A percentile compares a stretch with the other conserved stretches of the same genome.
These are phyloP conservation scores for Toxotes jaculatrix DNA, from an alignment of 2,113 vertebrate genomes.

Conservation along the genomic window DNA sequence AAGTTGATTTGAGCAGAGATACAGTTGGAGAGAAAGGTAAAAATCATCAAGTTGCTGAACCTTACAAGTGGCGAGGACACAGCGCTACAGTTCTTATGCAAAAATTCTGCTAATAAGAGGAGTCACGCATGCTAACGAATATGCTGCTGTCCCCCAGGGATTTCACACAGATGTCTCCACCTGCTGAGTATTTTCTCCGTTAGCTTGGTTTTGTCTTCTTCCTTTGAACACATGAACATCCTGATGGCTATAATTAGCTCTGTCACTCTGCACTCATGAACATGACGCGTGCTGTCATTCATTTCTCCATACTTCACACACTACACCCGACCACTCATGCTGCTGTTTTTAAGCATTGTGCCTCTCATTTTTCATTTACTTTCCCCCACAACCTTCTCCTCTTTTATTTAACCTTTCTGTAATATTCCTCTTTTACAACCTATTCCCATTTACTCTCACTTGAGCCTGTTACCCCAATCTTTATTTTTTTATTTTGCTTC, in stretches of 20 bases:
- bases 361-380: slow-evolving; percentile 34
- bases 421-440: slow-evolving; percentile 7
- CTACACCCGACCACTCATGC: slow-evolving; percentile 21
- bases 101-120: slow-evolving; percentile 63
- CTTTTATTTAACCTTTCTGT: slow-evolving; percentile 33
- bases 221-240: slow-evolving; percentile 66
- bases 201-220: slow-evolving; percentile 66
- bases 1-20: slow-evolving; percentile 25
- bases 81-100: slow-evolving; percentile 34
- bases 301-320: slow-evolving; percentile 41
- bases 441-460: neutral
- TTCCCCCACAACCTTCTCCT: neutral
- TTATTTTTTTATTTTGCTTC: slow-evolving; percentile 3
- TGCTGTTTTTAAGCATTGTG: slow-evolving; percentile 39
- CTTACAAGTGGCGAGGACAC: slow-evolving; percentile 48
- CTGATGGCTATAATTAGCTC: slow-evolving; percentile 80
- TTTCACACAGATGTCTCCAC: slow-evolving; percentile 75
- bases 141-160: slow-evolving; percentile 51
- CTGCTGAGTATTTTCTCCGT: slow-evolving; percentile 70
- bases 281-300: slow-evolving; percentile 38
- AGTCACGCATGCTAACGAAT: slow-evolving; percentile 59
- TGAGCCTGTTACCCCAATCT: neutral
- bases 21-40: slow-evolving; percentile 8
- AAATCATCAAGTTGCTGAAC: slow-evolving; percentile 43
- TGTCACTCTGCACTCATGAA: slow-evolving; percentile 69